Percentiles rank a stretch among this genome's conserved stretches.
These are phyloP conservation scores for Drosophila borealis DNA, from an alignment of 2,888 invertebrate species.

Conservation along the genomic window DNA sequence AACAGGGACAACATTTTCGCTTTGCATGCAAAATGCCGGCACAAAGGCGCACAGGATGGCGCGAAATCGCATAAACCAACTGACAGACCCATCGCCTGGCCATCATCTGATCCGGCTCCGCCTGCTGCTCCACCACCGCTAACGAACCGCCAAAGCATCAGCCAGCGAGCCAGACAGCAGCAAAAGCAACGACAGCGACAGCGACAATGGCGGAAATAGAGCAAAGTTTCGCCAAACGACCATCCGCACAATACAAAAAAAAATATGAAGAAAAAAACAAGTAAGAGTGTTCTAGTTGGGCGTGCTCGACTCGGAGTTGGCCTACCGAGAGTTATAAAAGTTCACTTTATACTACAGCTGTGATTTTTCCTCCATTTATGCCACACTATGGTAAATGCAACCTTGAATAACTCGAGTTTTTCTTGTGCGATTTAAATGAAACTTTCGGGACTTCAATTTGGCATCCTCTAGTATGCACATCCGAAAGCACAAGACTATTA, in stretches of 20 bases:
- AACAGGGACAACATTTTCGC: slow-evolving; percentile 80
- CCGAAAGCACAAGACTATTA: no score
- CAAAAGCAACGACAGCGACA: neutral
- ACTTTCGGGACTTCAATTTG: no score
- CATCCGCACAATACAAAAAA: slow-evolving; percentile 26
- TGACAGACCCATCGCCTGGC: slow-evolving; percentile 62
- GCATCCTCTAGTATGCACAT: no score
- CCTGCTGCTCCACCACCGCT: slow-evolving; percentile 29
- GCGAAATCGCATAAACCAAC: slow-evolving; percentile 72
- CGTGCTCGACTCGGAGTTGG: no score
- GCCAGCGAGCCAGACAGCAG: slow-evolving; percentile 52
- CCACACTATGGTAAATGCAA: no score
- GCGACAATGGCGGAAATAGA: slow-evolving; percentile 73
- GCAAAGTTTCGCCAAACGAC: slow-evolving; percentile 65
- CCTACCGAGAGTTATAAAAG: neutral
- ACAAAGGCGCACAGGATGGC: slow-evolving; percentile 67
- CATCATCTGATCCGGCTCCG: slow-evolving; percentile 55
- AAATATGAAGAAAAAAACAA: slow-evolving; percentile 15
- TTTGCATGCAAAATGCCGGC: slow-evolving; percentile 73
- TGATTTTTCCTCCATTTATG: no score
- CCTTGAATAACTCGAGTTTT: no score
- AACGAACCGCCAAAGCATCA: slow-evolving; percentile 76
- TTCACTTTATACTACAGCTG: no score
- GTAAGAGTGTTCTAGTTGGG: neutral
- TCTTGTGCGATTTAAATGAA: no score